Conservation (phyloP, 2,797 vertebrate genomes). For the Gobio occitaniae region DNA sequence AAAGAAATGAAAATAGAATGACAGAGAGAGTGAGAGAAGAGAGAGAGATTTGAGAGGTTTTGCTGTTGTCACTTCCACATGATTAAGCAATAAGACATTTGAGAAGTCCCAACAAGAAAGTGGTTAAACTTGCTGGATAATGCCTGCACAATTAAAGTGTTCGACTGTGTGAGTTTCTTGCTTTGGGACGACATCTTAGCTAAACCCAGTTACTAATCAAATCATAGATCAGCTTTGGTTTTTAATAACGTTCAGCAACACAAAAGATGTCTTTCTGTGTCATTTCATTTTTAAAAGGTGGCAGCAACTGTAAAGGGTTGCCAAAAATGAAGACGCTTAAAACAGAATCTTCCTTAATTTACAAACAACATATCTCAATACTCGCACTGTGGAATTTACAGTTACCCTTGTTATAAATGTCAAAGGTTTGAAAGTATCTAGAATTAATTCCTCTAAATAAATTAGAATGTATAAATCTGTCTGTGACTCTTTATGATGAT, state of each 20-base stretch:
- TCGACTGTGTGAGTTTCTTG: constrained; percentile 46
- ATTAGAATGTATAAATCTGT: constrained; percentile 42
- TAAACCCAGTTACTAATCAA: constrained; percentile 7
- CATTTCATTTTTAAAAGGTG: not conserved
- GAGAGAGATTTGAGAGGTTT: constrained; percentile 75
- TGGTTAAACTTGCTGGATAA: constrained; percentile 89
- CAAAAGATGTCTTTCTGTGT: not conserved
- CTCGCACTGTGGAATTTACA: not conserved
- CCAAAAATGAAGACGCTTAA: not conserved
- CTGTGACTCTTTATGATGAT: constrained; percentile 50
- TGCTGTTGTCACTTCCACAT: constrained; percentile 91
- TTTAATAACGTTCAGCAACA: not conserved
- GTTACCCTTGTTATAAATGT: not conserved
- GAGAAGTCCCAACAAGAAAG: constrained; percentile 89
- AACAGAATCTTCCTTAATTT: not conserved
- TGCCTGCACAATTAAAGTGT: constrained; percentile 72
- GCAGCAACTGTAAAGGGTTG: not conserved
- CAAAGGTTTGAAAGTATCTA: not conserved
- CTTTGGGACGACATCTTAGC: constrained; percentile 3
- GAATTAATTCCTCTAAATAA: constrained; percentile 34
- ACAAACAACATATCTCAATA: not conserved
- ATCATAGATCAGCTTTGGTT: constrained; percentile 7
- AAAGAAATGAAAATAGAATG: constrained; percentile 87
- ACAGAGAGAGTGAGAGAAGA: constrained; percentile 66
- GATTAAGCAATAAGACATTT: constrained; percentile 95